Evolutionary conservation across 2,797 vertebrate species (phyloP).

Genomic region (Acrossocheilus fasciatus): DNA sequence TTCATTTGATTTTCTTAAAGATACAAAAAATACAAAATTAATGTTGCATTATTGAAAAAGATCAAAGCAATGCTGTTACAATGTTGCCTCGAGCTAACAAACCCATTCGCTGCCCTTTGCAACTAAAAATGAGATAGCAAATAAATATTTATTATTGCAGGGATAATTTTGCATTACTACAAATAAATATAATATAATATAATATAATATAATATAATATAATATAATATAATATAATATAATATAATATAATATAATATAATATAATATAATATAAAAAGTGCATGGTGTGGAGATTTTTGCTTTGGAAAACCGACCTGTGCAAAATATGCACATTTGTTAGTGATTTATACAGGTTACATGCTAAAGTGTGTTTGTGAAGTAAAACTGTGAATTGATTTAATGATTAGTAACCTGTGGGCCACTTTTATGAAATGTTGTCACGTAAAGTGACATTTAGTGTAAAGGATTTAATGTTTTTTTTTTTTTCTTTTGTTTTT

Average conservation of each 20-base stretch:
- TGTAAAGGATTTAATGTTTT: neutral
- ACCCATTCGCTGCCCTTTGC: neutral
- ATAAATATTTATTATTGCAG: neutral
- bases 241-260: no score
- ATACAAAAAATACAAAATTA: neutral
- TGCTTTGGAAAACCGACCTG: no score
- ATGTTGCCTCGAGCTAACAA: neutral
- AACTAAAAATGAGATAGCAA: neutral
- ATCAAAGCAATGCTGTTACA: neutral
- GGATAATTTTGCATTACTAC: neutral
- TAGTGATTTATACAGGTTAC: no score
- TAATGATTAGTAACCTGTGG: neutral
- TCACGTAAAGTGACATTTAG: no score
- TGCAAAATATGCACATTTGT: no score
- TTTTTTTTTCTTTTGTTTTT: neutral
- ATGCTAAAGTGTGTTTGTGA: no score
- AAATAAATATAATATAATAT: no score
- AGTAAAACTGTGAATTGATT: neutral
- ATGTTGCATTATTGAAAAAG: neutral
- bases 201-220: no score
- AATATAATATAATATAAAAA: no score
- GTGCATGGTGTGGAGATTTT: no score
- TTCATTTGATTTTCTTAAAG: neutral
- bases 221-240: no score
- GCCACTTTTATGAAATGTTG: neutral